Conservation (phyloP, 2,888 invertebrate species). For the Mythimna ferrago region DNA sequence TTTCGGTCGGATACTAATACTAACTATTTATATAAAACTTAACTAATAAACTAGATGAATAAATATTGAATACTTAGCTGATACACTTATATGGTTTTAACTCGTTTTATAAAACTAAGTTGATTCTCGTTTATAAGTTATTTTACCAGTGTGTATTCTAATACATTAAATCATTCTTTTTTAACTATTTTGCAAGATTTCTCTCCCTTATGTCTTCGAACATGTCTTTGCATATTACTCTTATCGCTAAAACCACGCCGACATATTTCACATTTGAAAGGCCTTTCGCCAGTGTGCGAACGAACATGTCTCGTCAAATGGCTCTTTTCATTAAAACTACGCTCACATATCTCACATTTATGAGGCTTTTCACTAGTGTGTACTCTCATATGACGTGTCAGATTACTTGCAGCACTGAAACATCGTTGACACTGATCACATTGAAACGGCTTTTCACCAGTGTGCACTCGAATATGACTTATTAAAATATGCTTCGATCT, state of each 20-base stretch:
- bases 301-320: not conserved
- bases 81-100: too few species aligned
- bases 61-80: too few species aligned
- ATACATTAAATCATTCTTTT: not conserved
- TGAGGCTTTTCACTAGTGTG: not conserved
- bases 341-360: not conserved
- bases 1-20: too few species aligned
- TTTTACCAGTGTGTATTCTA: too few species aligned
- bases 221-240: not conserved
- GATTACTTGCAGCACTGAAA: not conserved
- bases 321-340: not conserved
- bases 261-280: conserved; percentile 8
- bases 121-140: too few species aligned
- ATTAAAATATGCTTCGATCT: not conserved
- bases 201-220: not conserved
- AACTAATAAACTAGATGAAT: too few species aligned
- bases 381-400: not conserved
- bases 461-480: not conserved
- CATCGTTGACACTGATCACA: not conserved
- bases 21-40: too few species aligned
- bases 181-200: not conserved
- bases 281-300: conserved; percentile 8
- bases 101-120: too few species aligned
- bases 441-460: not conserved
- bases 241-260: not conserved